Percentiles rank a stretch among this genome's conserved stretches.
phyloP scores from a whole-genome alignment of 1,140 invertebrate genomes.

The Kradibia gibbosae region DNA sequence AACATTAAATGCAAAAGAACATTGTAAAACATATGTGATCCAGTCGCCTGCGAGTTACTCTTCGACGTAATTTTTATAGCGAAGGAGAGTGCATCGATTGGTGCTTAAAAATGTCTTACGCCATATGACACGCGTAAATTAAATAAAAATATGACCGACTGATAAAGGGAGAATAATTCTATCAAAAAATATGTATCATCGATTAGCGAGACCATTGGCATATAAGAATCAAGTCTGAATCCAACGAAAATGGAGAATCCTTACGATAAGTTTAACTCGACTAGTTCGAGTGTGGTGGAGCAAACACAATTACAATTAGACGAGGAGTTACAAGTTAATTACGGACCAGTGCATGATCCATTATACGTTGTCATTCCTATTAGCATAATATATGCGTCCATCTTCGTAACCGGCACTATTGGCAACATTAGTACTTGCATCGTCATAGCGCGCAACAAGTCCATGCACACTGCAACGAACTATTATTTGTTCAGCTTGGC shows the following conservation, averaged over 20 bases:
- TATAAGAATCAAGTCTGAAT: background rate
- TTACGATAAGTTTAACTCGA: conserved; percentile 1
- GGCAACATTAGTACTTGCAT: conserved; percentile 95
- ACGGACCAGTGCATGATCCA: conserved; percentile 74
- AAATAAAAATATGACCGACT: too few relatives aligned
- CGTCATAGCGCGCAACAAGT: conserved; percentile 91
- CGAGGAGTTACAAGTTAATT: background rate
- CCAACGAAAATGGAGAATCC: background rate
- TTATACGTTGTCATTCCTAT: conserved; percentile 84
- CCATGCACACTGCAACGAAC: conserved; percentile 95
- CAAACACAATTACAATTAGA: conserved; percentile 15
- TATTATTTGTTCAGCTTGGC: conserved; percentile 96
- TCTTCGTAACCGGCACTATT: conserved; percentile 88
- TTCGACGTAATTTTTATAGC: too few relatives aligned
- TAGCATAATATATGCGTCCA: conserved; percentile 85
- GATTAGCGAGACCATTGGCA: background rate
- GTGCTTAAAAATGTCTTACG: too few relatives aligned
- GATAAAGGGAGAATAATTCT: too few relatives aligned
- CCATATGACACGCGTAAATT: too few relatives aligned
- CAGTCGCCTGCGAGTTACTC: too few relatives aligned
- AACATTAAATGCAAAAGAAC: background rate
- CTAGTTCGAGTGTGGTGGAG: background rate
- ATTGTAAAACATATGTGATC: too few relatives aligned
- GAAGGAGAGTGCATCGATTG: too few relatives aligned
- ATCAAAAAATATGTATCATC: background rate